A percentile compares a stretch with the other conserved stretches of the same genome.
These are phyloP conservation scores for Anser cygnoides DNA, from an alignment of 2,113 vertebrate genomes.

Conservation along the genomic window DNA sequence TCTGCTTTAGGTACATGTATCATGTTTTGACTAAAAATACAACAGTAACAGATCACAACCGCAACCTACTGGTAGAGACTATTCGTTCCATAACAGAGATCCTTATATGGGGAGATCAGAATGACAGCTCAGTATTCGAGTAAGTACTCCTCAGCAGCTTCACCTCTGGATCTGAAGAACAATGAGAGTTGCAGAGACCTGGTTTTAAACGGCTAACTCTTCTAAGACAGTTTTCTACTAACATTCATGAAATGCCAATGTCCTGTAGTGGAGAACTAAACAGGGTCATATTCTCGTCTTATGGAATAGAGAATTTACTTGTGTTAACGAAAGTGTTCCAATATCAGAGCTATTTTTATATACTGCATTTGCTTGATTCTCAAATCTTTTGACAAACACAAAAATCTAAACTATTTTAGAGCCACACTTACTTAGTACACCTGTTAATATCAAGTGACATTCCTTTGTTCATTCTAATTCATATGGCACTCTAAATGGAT, in stretches of 20 bases:
- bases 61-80: slow-evolving; percentile 96
- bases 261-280: background rate
- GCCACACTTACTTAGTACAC: background rate
- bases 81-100: slow-evolving; percentile 98
- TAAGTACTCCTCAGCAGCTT: slow-evolving; percentile 71
- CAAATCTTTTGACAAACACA: background rate
- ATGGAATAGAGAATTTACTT: background rate
- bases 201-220: background rate
- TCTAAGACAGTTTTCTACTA: background rate
- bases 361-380: background rate
- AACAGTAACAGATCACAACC: slow-evolving; percentile 96
- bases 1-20: slow-evolving; percentile 88
- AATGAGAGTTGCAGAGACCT: background rate
- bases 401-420: background rate
- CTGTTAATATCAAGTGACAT: background rate
- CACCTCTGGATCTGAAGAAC: background rate
- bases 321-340: background rate
- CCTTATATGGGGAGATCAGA: slow-evolving; percentile 98
- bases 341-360: background rate
- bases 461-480: background rate
- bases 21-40: slow-evolving; percentile 97
- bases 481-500: background rate
- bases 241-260: background rate
- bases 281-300: background rate
- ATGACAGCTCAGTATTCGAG: slow-evolving; percentile 99